Base-by-base conservation (phyloP, 92 coral and sea anemone genomes). In the Ricordea florida region DNA sequence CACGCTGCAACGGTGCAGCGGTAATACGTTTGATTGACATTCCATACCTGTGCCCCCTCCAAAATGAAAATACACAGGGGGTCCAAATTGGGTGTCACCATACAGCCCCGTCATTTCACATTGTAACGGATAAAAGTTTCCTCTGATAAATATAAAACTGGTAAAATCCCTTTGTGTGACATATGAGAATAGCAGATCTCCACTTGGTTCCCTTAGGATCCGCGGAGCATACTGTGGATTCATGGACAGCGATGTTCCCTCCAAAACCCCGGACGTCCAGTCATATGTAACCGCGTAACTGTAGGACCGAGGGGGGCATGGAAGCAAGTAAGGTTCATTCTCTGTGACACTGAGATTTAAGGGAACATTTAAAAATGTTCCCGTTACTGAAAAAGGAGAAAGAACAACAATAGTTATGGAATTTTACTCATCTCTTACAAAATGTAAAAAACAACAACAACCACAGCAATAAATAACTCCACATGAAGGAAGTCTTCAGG, bases 171-270 rank as follows among this genome's bases (percentile, higher is more conserved):
- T 55, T 6, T 15, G 10, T 5, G 62, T 66, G 23, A 86, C 87
- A 52, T 50, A 58, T 10, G 88, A 41, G 44, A 87, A 81, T 4
- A 73, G 55, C 0, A 87, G 67, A 11, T 71, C 87, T n/a, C 87
- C 87, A 23, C 40, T 55, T 51, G 67, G 68, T n/a, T 74, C 76
- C 84, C 15, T 55, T 27, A 69, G 15, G 46, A 87, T 80, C 5
- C 88, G 88, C 6, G 87, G 78, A 1, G 18, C 45, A 10, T 49
- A 56, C 24, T 18, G 23, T 0, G n/a, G 45, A 44, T 32, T 43
- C 33, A 13, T 32, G 51, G 68, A 14, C 2, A 44, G 27, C 0
- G 59, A 11, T 0, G 3, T 6, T 0, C 4, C 6, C 2, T 25
- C 22, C 1, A 15, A 1, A 2, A 76, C 30, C 6, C 8, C 45